A percentile compares a stretch with the other conserved stretches of the same genome.
Conservation (phyloP, 2,888 invertebrate species). For the Pterostichus niger region DNA sequence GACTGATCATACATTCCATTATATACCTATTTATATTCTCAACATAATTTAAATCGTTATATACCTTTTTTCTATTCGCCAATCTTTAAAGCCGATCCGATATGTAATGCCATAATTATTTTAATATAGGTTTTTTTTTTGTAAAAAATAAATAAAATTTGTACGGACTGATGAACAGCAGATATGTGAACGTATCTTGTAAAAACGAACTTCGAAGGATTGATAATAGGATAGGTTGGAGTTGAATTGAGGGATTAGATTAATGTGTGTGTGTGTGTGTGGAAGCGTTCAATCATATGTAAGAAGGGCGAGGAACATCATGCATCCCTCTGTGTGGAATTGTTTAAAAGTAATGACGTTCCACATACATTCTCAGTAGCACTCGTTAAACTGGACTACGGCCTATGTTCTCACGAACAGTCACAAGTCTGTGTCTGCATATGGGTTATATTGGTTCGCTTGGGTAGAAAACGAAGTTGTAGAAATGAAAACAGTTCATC, state of each 20-base stretch:
- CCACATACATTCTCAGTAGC: constrained; percentile 52
- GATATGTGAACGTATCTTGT: constrained; percentile 40
- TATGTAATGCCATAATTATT: constrained; percentile 43
- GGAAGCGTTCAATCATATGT: constrained; percentile 62
- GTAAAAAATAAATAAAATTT: constrained; percentile 13
- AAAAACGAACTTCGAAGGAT: constrained; percentile 38
- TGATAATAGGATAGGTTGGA: not conserved
- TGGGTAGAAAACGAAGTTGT: constrained; percentile 65
- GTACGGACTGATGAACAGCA: constrained; percentile 46
- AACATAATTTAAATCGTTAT: constrained; percentile 31
- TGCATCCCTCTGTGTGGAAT: constrained; percentile 63
- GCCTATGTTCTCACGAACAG: constrained; percentile 43
- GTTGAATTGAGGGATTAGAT: not conserved
- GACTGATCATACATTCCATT: constrained; percentile 49
- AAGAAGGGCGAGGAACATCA: constrained; percentile 59
- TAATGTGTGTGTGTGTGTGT: constrained; percentile 30
- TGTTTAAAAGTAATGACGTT: constrained; percentile 57
- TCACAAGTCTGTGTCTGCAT: constrained; percentile 5
- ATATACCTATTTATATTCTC: constrained; percentile 32
- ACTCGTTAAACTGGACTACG: constrained; percentile 39
- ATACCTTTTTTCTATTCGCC: constrained; percentile 30
- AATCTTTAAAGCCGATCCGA: constrained; percentile 49
- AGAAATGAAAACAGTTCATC: constrained; percentile 63
- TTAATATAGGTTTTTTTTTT: not conserved
- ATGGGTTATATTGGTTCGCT: constrained; percentile 44